phyloP scores from a whole-genome alignment of 2,797 vertebrate genomes.

The Syngnathus rostellatus region DNA sequence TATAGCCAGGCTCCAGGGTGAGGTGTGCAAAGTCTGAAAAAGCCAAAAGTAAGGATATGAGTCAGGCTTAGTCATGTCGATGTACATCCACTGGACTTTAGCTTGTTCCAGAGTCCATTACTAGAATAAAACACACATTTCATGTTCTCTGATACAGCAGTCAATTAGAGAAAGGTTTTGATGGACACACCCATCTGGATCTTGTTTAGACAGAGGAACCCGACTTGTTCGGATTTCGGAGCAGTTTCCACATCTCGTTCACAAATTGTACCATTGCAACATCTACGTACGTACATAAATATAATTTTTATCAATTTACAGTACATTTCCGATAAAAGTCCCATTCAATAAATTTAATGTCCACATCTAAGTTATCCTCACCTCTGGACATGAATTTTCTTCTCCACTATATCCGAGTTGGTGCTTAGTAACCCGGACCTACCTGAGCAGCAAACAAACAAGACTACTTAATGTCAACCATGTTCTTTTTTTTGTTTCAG shows the following conservation, averaged over 20 bases:
- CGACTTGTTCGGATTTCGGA: background rate
- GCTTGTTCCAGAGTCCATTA: constrained; percentile 6
- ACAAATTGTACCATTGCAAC: background rate
- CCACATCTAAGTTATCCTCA: background rate
- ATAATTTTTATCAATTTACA: background rate
- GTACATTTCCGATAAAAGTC: background rate
- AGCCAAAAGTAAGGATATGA: constrained; percentile 12
- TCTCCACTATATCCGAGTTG: background rate
- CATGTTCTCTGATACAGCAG: background rate
- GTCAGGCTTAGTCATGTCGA: constrained; percentile 34
- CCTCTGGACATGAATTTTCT: background rate
- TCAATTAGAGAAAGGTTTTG: background rate
- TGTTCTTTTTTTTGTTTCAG: background rate
- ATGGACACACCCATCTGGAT: background rate
- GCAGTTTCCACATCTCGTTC: background rate
- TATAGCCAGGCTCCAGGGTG: constrained; percentile 1
- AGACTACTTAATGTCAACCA: background rate
- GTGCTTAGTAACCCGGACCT: background rate
- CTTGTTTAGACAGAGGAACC: background rate
- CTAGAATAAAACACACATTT: constrained; percentile 5
- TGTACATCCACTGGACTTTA: constrained; percentile 4
- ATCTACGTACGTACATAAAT: background rate
- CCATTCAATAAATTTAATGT: background rate
- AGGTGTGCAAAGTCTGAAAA: constrained; percentile 11
- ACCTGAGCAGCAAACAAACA: constrained; percentile 3